Base-by-base conservation (phyloP, 2,888 invertebrate genomes). In the Ennomos fuscantarius region DNA sequence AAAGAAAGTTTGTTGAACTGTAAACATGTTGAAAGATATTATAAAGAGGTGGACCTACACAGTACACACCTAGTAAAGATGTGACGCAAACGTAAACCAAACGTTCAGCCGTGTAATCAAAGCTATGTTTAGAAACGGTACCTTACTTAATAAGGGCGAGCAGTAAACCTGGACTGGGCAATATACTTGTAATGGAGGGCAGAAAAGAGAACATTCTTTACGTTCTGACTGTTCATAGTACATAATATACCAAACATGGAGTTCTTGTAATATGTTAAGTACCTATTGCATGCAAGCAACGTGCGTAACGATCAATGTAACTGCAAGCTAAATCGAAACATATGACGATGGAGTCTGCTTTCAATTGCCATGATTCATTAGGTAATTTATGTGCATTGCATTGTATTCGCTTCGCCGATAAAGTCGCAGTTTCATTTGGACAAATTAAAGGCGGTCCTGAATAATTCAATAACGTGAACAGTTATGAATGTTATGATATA, bases 11-110 rank as follows among this genome's bases (percentile, higher is more conserved):
- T 87, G 69, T 86, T 89, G 86, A 88, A 87, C 87, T 73, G 77
- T 84, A 81, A 83, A 85, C 84, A 82, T 65, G 73, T 75, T 86
- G 89, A 89, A 86, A 87, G 89, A 89, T 84, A 78, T 79, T 79
- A 77, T 79, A 83, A 88, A 90, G 87, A 87, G 81, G 84, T 78
- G 61, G 71, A 73, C 68, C 62, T 70, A 68, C 70, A 24, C 24
- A 24, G 24, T n/a, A n/a, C 24, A 64, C 74, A 68, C 67, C 68
- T 72, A 73, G 68, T 69, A 72, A 72, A 70, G 69, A 67, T 55
- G 65, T 65, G 61, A 68, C 69, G 69, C 61, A 74, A 74, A 72
- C 71, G 68, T 79, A 84, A 84, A 84, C 82, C 79, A 64, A 68
- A 69, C 54, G 37, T 60, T 60, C 60, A 68, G 63, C 62, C 39